Evolutionary conservation across 1,140 invertebrate genomes (phyloP), one percentile per base, ranked within the genome.

Genomic region (Solen grandis): DNA sequence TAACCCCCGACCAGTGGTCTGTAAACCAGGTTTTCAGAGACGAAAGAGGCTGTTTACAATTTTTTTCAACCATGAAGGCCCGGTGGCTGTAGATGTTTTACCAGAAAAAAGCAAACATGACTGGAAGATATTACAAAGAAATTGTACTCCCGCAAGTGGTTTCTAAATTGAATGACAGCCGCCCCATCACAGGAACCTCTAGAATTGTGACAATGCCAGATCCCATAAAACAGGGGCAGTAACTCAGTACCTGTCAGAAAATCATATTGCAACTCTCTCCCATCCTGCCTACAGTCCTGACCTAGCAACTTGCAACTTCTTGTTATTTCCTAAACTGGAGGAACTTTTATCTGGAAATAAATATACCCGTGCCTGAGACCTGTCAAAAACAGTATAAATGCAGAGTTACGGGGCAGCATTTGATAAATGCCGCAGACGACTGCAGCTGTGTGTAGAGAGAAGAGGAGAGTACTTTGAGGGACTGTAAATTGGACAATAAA

Each of bases 51-150:
- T 66, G 36, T 66, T 66, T 66, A 38, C 31, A 13, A 66, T n/a
- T 38, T 66, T 66, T 66, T 66, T 66, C 36, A 66, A 66, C 35
- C 63, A 66, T 41, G 63, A 66, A 66, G 63, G 63, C 16, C 63
- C 14, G 63, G 63, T 66, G 63, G 63, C 63, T 66, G 63, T 66
- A 66, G 63, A 66, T 41, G 31, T 66, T 36, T 36, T 66, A 38
- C 63, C 36, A 66, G 63, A 66, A 66, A 36, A 66, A n/a, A 66
- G 16, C 63, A 66, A 66, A 33, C 25, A 66, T 66, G 36, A 66
- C 31, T 66, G 63, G 35, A 2, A 36, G 36, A 66, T 66, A 66
- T 66, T 66, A 66, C 63, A 36, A 36, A 66, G 5, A 66, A 38
- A 38, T 27, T 36, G 41, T 41, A 41, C 63, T 66, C 33, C 63